phyloP scores from a whole-genome alignment of 2,888 invertebrate genomes.

The Melangyna quadrimaculata region DNA sequence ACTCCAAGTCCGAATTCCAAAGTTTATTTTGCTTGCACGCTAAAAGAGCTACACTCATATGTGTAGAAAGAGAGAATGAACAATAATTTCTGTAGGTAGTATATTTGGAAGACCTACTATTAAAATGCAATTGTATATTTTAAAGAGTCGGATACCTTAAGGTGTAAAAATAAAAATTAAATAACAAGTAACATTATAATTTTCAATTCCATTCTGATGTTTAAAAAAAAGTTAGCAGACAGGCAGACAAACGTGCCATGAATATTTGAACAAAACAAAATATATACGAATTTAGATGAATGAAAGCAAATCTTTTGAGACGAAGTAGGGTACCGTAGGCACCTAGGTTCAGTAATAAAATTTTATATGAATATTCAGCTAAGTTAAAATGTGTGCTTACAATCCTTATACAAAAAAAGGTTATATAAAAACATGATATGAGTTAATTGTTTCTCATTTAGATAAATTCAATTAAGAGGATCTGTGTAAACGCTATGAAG shows the following conservation, averaged over 20 bases:
- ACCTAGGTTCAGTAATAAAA: neutral
- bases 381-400: conserved; percentile 19
- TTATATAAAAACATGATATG: conserved; percentile 29
- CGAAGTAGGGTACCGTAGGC: too few relatives aligned
- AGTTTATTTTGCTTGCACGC: neutral
- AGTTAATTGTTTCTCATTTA: conserved; percentile 23
- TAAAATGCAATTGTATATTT: conserved; percentile 12
- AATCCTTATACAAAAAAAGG: conserved; percentile 6
- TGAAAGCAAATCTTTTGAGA: neutral
- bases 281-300: conserved; percentile 3
- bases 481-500: neutral
- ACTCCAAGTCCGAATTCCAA: neutral
- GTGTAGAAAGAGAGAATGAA: neutral
- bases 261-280: conserved; percentile 1
- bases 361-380: conserved; percentile 20
- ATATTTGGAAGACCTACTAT: neutral
- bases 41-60: neutral
- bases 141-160: conserved; percentile 10
- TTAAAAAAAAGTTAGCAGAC: neutral
- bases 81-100: neutral
- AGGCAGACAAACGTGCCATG: neutral
- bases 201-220: neutral
- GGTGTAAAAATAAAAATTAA: conserved; percentile 1
- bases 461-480: conserved; percentile 16
- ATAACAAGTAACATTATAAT: neutral